phyloP scores from a whole-genome alignment of 1,140 invertebrate genomes.

The Neoseiulus cucumeris region DNA sequence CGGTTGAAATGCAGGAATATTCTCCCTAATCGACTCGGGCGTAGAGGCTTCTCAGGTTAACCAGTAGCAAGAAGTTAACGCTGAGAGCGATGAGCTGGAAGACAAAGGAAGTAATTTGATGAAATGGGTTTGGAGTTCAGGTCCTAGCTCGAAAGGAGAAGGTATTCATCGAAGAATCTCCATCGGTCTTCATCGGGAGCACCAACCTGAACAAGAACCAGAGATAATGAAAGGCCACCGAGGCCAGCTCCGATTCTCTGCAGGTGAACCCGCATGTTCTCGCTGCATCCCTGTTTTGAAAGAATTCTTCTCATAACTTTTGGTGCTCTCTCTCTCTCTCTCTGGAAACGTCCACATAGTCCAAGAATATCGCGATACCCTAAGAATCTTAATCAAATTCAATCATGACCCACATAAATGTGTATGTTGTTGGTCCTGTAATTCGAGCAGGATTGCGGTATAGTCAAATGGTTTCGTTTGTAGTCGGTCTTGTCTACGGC shows the following conservation, averaged over 20 bases:
- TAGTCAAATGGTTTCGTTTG: slow-evolving; percentile 13
- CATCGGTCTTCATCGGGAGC: neutral
- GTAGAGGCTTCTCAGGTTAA: neutral
- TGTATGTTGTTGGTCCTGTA: slow-evolving; percentile 22
- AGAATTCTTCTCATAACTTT: neutral
- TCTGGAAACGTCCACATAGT: neutral
- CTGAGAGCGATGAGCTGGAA: neutral
- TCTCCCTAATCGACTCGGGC: no score
- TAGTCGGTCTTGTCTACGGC: slow-evolving; percentile 21
- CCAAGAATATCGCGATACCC: neutral
- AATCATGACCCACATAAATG: slow-evolving; percentile 18
- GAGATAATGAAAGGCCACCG: slow-evolving; percentile 19
- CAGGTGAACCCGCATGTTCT: slow-evolving; percentile 21
- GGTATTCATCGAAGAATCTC: neutral
- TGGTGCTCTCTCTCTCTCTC: neutral
- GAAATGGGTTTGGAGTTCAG: neutral
- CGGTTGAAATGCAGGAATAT: no score
- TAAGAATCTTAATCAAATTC: neutral
- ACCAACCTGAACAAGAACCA: slow-evolving; percentile 19
- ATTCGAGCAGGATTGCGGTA: slow-evolving; percentile 20
- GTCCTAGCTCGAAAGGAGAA: no score
- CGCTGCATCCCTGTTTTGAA: slow-evolving; percentile 21
- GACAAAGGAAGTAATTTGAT: neutral
- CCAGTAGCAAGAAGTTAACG: slow-evolving; percentile 1
- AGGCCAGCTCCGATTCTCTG: slow-evolving; percentile 21